phyloP scores from a whole-genome alignment of 2,113 vertebrate genomes.

The Murina feae region DNA sequence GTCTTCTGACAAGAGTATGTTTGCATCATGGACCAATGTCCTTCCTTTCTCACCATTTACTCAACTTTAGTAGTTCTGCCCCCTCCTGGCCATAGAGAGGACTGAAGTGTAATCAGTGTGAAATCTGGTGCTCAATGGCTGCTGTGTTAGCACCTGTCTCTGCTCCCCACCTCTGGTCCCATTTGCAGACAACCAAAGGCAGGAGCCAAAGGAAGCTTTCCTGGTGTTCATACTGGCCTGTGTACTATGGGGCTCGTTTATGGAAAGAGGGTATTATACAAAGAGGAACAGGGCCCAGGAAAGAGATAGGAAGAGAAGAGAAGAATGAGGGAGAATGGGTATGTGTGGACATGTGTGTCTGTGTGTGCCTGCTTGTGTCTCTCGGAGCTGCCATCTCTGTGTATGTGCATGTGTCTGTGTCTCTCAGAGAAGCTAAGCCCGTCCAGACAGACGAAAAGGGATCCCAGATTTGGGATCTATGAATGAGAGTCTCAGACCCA shows the following conservation, averaged over 20 bases:
- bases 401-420: conserved; percentile 49
- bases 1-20: not conserved
- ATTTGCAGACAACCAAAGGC: not conserved
- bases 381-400: conserved; percentile 51
- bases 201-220: not conserved
- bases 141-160: not conserved
- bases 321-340: not conserved
- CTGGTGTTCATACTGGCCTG: not conserved
- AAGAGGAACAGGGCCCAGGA: not conserved
- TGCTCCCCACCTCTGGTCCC: not conserved
- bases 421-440: conserved; percentile 47
- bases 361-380: conserved; percentile 10
- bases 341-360: not conserved
- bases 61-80: not conserved
- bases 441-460: conserved; percentile 10
- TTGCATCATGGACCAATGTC: not conserved
- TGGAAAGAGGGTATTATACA: not conserved
- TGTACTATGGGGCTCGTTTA: not conserved
- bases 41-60: not conserved
- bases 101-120: not conserved
- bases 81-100: not conserved
- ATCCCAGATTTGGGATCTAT: conserved; percentile 44
- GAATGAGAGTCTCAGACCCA: conserved; percentile 34
- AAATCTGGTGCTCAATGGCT: not conserved
- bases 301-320: not conserved